Conservation (phyloP, 1,140 invertebrate genomes). For the Hydropsyche tenuis region DNA sequence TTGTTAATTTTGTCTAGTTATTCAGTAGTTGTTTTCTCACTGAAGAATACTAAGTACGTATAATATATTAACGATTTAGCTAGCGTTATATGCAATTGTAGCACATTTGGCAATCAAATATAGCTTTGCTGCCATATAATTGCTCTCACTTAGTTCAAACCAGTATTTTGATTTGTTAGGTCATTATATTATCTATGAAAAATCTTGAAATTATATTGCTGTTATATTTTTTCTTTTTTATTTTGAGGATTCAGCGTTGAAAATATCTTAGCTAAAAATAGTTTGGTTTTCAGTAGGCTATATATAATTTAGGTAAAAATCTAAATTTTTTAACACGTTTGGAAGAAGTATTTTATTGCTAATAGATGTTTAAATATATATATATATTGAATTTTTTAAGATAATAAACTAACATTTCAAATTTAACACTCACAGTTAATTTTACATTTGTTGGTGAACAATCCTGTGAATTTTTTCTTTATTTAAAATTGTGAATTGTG, state of each 20-base stretch:
- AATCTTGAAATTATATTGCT: background rate
- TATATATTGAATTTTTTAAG: slow-evolving; percentile 1
- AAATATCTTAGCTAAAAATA: slow-evolving; percentile 17
- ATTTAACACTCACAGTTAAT: background rate
- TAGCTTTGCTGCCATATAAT: slow-evolving; percentile 46
- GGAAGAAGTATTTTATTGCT: slow-evolving; percentile 11
- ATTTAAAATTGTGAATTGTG: background rate
- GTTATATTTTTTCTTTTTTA: too few relatives aligned
- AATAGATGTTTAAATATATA: slow-evolving; percentile 18
- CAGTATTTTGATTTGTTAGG: slow-evolving; percentile 20
- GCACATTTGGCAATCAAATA: slow-evolving; percentile 21
- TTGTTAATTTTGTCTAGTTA: slow-evolving; percentile 5
- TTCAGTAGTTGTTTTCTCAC: slow-evolving; percentile 1
- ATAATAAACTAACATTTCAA: background rate
- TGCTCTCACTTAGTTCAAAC: slow-evolving; percentile 5
- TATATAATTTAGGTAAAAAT: slow-evolving; percentile 9
- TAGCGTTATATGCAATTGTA: slow-evolving; percentile 25
- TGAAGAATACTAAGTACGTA: background rate
- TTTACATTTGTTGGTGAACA: background rate
- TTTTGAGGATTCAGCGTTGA: background rate
- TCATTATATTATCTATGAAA: background rate
- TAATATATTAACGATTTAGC: slow-evolving; percentile 1
- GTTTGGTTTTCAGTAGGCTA: slow-evolving; percentile 16
- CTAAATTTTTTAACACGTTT: slow-evolving; percentile 26
- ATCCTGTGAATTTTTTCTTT: background rate